These are phyloP conservation scores for Tridacna crocea DNA, from an alignment of 2,888 invertebrate species.

Conservation along the genomic window DNA sequence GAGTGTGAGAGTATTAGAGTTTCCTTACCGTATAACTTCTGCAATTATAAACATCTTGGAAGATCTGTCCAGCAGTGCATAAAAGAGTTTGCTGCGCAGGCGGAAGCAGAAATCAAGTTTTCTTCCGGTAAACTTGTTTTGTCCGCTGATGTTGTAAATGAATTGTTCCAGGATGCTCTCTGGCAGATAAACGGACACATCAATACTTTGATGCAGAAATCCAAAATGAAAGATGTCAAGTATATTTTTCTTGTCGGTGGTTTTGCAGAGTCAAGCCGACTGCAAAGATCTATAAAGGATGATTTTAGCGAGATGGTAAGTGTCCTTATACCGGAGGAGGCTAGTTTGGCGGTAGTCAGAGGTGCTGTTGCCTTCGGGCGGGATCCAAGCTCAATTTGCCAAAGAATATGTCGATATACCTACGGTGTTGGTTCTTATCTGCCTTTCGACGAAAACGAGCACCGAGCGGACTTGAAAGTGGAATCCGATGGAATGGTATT, in stretches of 20 bases:
- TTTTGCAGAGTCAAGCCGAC: slow-evolving; percentile 76
- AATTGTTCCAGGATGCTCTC: slow-evolving; percentile 76
- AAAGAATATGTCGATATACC: slow-evolving; percentile 79
- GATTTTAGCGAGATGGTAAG: slow-evolving; percentile 76
- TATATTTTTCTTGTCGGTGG: slow-evolving; percentile 80
- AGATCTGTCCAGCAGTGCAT: slow-evolving; percentile 77
- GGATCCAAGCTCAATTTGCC: slow-evolving; percentile 79
- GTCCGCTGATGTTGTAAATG: slow-evolving; percentile 71
- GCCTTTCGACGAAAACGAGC: slow-evolving; percentile 76
- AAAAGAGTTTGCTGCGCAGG: slow-evolving; percentile 70
- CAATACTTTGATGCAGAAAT: slow-evolving; percentile 68
- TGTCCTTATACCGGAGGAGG: slow-evolving; percentile 79
- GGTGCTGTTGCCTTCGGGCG: slow-evolving; percentile 81
- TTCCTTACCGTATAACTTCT: slow-evolving; percentile 79
- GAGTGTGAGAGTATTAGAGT: slow-evolving; percentile 78
- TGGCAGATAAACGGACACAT: slow-evolving; percentile 76
- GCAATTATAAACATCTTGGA: slow-evolving; percentile 76
- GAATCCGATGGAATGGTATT: slow-evolving; percentile 77
- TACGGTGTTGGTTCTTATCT: slow-evolving; percentile 80
- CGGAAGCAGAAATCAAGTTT: slow-evolving; percentile 75
- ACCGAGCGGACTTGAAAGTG: slow-evolving; percentile 77
- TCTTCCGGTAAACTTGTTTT: slow-evolving; percentile 79
- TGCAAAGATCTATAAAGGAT: slow-evolving; percentile 73
- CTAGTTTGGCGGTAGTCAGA: slow-evolving; percentile 78
- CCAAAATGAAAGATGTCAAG: slow-evolving; percentile 75